These are phyloP conservation scores for Eunapius fragilis DNA, from an alignment of 37 sponge, comb jelly and placozoan genomes.

Conservation along the genomic window DNA sequence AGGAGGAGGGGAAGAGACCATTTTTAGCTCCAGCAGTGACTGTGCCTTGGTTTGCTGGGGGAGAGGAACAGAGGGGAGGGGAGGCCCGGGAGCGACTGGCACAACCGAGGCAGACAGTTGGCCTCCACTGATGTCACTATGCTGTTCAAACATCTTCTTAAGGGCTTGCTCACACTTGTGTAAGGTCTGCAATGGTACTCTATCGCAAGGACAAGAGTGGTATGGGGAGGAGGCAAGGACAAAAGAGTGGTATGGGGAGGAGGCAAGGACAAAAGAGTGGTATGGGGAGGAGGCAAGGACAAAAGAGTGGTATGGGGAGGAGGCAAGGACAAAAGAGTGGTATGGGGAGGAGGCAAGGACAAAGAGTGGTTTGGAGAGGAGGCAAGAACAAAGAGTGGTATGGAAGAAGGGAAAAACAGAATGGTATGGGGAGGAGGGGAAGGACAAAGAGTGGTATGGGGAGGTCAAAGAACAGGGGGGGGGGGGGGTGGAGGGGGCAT, in stretches of 20 bases:
- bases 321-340: no score
- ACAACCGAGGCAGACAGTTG: not conserved
- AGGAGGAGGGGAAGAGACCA: constrained; percentile 48
- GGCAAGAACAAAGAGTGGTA: not conserved
- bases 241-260: not conserved
- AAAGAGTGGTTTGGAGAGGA: not conserved
- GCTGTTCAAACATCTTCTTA: constrained; percentile 44
- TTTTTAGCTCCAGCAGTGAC: constrained; percentile 61
- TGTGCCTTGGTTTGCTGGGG: constrained; percentile 10
- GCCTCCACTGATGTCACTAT: not conserved
- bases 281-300: no score
- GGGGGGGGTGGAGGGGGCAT: not conserved
- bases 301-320: no score
- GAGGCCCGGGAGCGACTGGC: not conserved
- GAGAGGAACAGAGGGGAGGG: constrained; percentile 7
- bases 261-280: not conserved
- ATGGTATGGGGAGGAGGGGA: not conserved
- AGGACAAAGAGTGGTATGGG: not conserved
- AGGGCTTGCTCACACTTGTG: constrained; percentile 48
- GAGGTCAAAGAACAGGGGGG: no score
- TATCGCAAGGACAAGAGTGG: constrained; percentile 8
- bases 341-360: not conserved
- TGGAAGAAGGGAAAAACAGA: not conserved
- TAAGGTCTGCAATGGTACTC: no score
- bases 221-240: not conserved